Evolutionary conservation across 2,888 invertebrate genomes (phyloP), one percentile per base, ranked within the genome.

Genomic region (Agrilus mali): DNA sequence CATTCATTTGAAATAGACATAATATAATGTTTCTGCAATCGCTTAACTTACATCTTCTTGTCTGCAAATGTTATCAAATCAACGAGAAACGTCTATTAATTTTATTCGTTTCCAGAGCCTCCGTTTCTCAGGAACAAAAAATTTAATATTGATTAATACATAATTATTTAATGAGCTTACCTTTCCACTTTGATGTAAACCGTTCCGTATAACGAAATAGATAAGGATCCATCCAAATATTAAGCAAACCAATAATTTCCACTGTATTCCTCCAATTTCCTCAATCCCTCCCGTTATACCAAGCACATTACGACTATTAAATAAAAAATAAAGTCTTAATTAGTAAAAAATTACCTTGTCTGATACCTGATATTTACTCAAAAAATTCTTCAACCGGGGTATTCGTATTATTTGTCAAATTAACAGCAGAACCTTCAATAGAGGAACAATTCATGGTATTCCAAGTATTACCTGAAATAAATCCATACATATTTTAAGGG

Each of bases 101-200:
- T 17, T 17, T 17, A 17, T 17, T 17, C 17, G 17, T 17, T 4
- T 17, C 17, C 17, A 17, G 3, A 17, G 4, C 17, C 17, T 17
- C 4, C 4, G 17, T 17, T 17, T 20, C 20, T 20, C 20, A 20
- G 7, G 20, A 4, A 20, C 4, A 20, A 5, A 20, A 5, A 20
- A 20, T 20, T 1, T 5, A n/a, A 6, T 5, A 3, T 6, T 5
- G 3, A 5, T 20, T 20, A 4, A 5, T 10, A 4, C 10, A 8
- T 27, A 27, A 8, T 27, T 27, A 10, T 27, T 10, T 20, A 44
- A 33, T 37, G 20, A 37, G 37, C 13, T 27, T 62, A 80, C 80
- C 72, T 85, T 85, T 59, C 84, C 84, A 52, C 82, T 82, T 61
- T 81, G 80, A 55, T 79, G 77, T 41, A 85, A 74, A 36, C 84